phyloP scores from a whole-genome alignment of 2,888 invertebrate genomes.

The Drosophila meridiana region DNA sequence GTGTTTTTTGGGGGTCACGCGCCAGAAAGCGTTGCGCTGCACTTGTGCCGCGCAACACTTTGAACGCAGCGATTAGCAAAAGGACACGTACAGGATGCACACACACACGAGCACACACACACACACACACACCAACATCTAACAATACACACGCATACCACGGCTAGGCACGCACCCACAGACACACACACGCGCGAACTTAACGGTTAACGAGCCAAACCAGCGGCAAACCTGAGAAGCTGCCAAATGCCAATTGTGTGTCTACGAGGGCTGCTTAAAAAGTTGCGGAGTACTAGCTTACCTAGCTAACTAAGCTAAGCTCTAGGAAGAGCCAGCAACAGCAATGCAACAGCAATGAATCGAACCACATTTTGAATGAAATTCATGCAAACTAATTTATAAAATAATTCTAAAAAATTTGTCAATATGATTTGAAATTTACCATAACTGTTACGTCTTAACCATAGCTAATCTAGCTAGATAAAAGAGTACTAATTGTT shows the following conservation, averaged over 20 bases:
- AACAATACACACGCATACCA: neutral
- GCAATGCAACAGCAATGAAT: no score
- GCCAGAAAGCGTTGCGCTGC: constrained; percentile 51
- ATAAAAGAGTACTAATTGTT: neutral
- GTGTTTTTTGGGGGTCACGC: constrained; percentile 55
- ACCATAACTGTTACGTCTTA: no score
- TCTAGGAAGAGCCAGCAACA: neutral
- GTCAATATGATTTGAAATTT: no score
- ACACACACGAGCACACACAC: constrained; percentile 1
- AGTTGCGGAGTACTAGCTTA: neutral
- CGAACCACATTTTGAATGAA: no score
- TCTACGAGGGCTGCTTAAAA: constrained; percentile 10
- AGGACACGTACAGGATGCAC: constrained; percentile 68
- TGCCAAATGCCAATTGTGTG: constrained; percentile 13
- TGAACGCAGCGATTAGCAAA: constrained; percentile 76
- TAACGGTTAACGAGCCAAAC: constrained; percentile 65
- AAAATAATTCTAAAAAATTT: no score
- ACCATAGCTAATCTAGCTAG: neutral
- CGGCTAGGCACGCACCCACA: constrained; percentile 1
- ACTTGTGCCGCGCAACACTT: constrained; percentile 49
- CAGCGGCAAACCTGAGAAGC: constrained; percentile 48
- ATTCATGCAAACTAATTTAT: no score
- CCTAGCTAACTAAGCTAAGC: neutral
- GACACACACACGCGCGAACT: constrained; percentile 28
- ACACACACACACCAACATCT: neutral